Percentiles rank a stretch among this genome's conserved stretches.
phyloP scores from a whole-genome alignment of 92 coral and sea anemone genomes.

The Umimayanthus chanpuru region DNA sequence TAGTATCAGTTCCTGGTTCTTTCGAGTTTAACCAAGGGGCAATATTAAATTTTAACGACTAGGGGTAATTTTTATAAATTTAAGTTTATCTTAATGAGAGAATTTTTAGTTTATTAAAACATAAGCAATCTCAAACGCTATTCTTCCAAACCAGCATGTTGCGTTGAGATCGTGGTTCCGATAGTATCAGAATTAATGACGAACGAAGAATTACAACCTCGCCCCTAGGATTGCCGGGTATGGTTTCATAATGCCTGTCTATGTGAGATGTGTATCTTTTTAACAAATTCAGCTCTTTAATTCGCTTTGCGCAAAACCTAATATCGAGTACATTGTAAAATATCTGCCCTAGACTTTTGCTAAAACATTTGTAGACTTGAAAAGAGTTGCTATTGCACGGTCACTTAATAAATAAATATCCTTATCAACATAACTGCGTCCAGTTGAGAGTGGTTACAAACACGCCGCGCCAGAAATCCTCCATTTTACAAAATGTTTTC shows the following conservation, averaged over 20 bases:
- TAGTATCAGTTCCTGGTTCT: conserved; percentile 36
- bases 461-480: conserved; percentile 40
- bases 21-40: conserved; percentile 88
- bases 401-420: conserved; percentile 43
- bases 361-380: conserved; percentile 9
- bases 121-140: conserved; percentile 60
- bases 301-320: conserved; percentile 19
- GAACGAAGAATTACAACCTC: conserved; percentile 27
- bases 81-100: conserved; percentile 83
- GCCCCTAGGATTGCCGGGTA: conserved; percentile 27
- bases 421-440: conserved; percentile 47
- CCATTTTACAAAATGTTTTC: conserved; percentile 53
- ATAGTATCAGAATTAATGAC: conserved; percentile 38
- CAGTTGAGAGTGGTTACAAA: conserved; percentile 40
- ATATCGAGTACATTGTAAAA: neutral
- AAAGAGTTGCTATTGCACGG: conserved; percentile 19
- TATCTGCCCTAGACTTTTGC: conserved; percentile 12
- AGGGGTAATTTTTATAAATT: conserved; percentile 69
- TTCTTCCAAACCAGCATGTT: conserved; percentile 52
- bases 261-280: conserved; percentile 6
- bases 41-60: conserved; percentile 79
- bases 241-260: neutral
- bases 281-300: conserved; percentile 23
- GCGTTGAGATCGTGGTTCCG: conserved; percentile 35
- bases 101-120: conserved; percentile 78